A percentile compares a stretch with the other conserved stretches of the same genome.
Conservation (phyloP, 2,113 vertebrate species). For the Antechinus flavipes region DNA sequence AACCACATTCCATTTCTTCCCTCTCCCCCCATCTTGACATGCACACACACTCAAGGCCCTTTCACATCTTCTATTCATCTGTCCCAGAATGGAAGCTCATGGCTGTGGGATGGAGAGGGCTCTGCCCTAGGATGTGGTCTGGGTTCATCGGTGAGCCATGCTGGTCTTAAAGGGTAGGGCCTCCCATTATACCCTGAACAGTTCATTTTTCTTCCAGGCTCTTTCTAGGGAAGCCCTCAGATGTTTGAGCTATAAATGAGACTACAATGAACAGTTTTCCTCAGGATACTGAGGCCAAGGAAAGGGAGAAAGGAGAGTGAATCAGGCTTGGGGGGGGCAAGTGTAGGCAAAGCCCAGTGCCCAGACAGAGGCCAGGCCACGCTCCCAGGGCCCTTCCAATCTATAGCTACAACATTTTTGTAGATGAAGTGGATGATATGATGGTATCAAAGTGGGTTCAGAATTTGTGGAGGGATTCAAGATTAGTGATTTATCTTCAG, state of each 20-base stretch:
- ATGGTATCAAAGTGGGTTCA: background rate
- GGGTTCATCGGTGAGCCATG: background rate
- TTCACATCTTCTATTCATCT: background rate
- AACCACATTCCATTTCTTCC: background rate
- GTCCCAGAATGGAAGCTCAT: background rate
- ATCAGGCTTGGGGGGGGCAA: background rate
- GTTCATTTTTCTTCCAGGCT: background rate
- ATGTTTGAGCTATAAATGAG: background rate
- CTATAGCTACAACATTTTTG: background rate
- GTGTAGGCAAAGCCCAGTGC: background rate
- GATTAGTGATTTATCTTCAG: background rate
- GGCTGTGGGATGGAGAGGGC: background rate
- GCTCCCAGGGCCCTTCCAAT: no score
- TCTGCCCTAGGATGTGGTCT: background rate
- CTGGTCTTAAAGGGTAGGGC: background rate
- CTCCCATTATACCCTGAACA: background rate
- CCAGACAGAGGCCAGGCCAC: background rate
- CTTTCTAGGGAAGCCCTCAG: background rate
- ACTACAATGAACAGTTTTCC: background rate
- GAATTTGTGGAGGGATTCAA: background rate
- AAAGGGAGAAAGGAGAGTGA: background rate
- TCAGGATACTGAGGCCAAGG: background rate
- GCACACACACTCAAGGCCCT: no score
- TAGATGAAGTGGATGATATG: background rate
- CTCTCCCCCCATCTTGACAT: no score